phyloP scores from a whole-genome alignment of 2,888 invertebrate species.

The Carpatolechia fugitivella region DNA sequence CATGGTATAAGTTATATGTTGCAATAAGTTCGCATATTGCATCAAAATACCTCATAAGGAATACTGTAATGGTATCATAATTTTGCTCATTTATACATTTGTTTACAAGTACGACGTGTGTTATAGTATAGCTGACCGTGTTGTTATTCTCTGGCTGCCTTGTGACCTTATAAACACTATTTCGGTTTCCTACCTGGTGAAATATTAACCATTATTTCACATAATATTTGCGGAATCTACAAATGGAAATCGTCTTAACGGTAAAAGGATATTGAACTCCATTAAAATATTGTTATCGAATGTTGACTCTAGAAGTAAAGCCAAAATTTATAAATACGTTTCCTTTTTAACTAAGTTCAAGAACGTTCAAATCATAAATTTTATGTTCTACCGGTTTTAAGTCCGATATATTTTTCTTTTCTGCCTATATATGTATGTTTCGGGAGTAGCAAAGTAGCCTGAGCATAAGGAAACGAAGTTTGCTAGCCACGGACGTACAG shows the following conservation, averaged over 20 bases:
- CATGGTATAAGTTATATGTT: background rate
- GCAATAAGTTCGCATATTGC: background rate
- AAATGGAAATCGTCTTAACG: background rate
- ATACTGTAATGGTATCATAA: background rate
- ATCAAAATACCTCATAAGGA: background rate
- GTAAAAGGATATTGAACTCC: constrained; percentile 1
- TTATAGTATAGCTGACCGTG: background rate
- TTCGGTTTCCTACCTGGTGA: background rate
- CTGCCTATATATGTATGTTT: too few relatives aligned
- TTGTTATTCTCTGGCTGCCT: constrained; percentile 1
- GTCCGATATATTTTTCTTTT: background rate
- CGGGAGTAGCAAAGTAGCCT: too few relatives aligned
- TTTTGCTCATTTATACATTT: background rate
- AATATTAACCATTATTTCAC: background rate
- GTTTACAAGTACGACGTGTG: constrained; percentile 1
- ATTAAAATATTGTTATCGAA: background rate
- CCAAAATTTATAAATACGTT: background rate
- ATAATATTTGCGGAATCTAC: background rate
- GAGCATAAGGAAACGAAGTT: too few relatives aligned
- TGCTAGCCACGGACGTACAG: too few relatives aligned
- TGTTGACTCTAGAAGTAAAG: background rate
- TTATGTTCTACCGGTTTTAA: background rate
- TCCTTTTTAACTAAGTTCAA: background rate
- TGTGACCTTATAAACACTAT: background rate
- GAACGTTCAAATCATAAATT: background rate